Evolutionary conservation across 2,888 invertebrate genomes (phyloP).

Genomic region (Chalcis sispes): DNA sequence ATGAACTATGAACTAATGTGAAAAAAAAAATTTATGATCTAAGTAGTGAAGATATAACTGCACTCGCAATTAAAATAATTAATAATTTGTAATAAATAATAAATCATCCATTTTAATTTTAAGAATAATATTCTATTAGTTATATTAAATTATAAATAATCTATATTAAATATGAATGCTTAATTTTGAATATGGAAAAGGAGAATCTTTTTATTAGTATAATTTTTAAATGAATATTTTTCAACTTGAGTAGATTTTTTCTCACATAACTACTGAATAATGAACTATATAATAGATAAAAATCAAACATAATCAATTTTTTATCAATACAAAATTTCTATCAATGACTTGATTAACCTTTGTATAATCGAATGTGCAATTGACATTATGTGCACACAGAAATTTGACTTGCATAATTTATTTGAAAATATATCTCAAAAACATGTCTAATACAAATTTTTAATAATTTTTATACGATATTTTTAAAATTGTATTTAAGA

Average conservation of each 20-base stretch:
- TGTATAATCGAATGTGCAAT: not conserved
- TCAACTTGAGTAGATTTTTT: not conserved
- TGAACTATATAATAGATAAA: not conserved
- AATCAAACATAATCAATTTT: not conserved
- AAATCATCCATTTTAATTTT: too few relatives aligned
- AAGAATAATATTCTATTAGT: too few relatives aligned
- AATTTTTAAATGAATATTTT: not conserved
- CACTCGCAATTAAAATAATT: too few relatives aligned
- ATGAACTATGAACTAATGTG: too few relatives aligned
- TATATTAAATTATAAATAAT: too few relatives aligned
- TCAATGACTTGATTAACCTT: constrained; percentile 12
- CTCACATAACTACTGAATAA: not conserved
- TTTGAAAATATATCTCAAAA: constrained; percentile 10
- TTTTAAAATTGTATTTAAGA: constrained; percentile 9
- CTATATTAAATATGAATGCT: too few relatives aligned
- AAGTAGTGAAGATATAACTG: too few relatives aligned
- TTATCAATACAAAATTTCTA: constrained; percentile 21
- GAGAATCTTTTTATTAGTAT: too few relatives aligned
- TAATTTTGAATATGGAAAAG: too few relatives aligned
- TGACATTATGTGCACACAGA: constrained; percentile 43
- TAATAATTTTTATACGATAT: constrained; percentile 46
- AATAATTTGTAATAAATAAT: too few relatives aligned
- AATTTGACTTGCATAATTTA: constrained; percentile 26
- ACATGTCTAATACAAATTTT: constrained; percentile 37
- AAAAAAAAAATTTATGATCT: too few relatives aligned